Percentiles rank a stretch among this genome's conserved stretches.
phyloP scores from a whole-genome alignment of 2,888 invertebrate genomes.

The Gnatocerus cornutus region DNA sequence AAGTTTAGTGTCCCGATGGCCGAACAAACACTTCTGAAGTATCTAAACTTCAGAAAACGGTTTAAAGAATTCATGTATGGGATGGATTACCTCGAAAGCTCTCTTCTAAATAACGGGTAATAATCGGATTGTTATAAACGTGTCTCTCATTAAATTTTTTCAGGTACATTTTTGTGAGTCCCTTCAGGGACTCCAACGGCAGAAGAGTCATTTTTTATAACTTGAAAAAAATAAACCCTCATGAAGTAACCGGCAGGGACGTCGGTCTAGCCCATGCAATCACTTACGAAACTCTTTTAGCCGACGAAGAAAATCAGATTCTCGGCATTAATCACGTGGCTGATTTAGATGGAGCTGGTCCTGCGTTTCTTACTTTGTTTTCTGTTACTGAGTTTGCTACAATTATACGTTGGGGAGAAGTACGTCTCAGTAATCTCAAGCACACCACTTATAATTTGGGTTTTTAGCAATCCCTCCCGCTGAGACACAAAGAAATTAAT shows the following conservation, averaged over 20 bases:
- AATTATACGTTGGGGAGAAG: constrained; percentile 84
- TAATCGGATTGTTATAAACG: too few relatives aligned
- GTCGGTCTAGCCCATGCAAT: constrained; percentile 81
- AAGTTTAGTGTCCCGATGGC: constrained; percentile 88
- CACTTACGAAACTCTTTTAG: constrained; percentile 83
- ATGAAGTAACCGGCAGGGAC: constrained; percentile 78
- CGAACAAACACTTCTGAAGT: constrained; percentile 84
- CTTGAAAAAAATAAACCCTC: constrained; percentile 77
- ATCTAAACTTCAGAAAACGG: constrained; percentile 81
- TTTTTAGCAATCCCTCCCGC: constrained; percentile 82
- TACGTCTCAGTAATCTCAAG: constrained; percentile 65
- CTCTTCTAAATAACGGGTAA: constrained; percentile 80
- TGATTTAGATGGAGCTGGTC: constrained; percentile 77
- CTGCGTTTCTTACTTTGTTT: constrained; percentile 82
- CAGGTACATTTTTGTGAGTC: constrained; percentile 84
- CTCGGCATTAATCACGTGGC: constrained; percentile 84
- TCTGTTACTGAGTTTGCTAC: constrained; percentile 82
- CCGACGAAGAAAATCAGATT: constrained; percentile 84
- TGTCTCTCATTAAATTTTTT: constrained; percentile 52
- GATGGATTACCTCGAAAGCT: constrained; percentile 78
- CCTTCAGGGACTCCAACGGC: constrained; percentile 81
- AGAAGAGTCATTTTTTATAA: constrained; percentile 80
- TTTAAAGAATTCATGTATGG: constrained; percentile 79
- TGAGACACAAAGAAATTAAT: constrained; percentile 86
- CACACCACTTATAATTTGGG: neutral